These are phyloP conservation scores for Venusia cambrica DNA, from an alignment of 2,888 invertebrate species.

Conservation along the genomic window DNA sequence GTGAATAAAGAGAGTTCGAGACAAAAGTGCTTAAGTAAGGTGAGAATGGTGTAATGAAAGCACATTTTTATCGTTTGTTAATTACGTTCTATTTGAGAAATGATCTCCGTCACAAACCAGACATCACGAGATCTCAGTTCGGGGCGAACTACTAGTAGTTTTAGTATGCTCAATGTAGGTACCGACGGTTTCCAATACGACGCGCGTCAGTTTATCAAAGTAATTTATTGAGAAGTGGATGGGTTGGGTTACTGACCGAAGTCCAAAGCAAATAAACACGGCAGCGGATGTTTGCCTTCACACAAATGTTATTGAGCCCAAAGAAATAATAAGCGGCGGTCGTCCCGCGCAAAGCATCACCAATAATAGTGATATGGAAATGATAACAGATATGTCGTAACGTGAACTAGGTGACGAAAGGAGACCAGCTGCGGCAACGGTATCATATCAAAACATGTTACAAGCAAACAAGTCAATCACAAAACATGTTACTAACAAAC, in stretches of 20 bases:
- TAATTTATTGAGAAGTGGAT: conserved; percentile 32
- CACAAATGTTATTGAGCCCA: conserved; percentile 30
- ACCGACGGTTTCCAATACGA: conserved; percentile 25
- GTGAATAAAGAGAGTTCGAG: too few relatives aligned
- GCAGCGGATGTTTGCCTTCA: conserved; percentile 36
- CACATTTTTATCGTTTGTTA: too few relatives aligned
- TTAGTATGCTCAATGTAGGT: conserved; percentile 16
- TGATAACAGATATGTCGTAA: conserved; percentile 32
- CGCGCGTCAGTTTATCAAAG: conserved; percentile 33
- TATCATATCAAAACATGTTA: too few relatives aligned
- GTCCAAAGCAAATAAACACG: conserved; percentile 38
- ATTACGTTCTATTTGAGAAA: too few relatives aligned
- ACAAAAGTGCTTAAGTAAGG: too few relatives aligned
- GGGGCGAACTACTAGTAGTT: too few relatives aligned
- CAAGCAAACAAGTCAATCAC: too few relatives aligned
- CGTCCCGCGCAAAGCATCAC: conserved; percentile 24
- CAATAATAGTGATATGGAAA: conserved; percentile 30
- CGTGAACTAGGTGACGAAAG: conserved; percentile 26
- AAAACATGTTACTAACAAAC: too few relatives aligned
- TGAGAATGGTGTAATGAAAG: too few relatives aligned
- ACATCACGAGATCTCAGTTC: too few relatives aligned
- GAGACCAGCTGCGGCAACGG: conserved; percentile 16
- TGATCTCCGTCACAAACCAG: too few relatives aligned
- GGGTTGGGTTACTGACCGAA: conserved; percentile 42
- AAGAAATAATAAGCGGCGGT: conserved; percentile 27